Conservation (phyloP, 2,888 invertebrate species). For the Lymantria dispar region DNA sequence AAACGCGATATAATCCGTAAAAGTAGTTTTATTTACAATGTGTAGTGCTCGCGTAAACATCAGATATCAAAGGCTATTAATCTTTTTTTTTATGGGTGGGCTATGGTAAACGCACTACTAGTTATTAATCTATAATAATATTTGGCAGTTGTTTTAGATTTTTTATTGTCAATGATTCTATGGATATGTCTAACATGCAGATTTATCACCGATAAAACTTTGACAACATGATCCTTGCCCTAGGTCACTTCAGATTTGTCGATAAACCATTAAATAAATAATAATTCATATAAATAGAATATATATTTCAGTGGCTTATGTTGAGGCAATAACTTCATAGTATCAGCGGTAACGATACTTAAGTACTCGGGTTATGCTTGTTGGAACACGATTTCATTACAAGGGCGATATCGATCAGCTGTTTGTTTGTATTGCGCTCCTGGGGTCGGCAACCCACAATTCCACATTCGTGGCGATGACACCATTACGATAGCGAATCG, state of each 20-base stretch:
- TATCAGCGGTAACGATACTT: conserved; percentile 27
- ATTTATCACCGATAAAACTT: conserved; percentile 1
- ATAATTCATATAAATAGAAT: conserved; percentile 1
- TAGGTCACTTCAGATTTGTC: conserved; percentile 13
- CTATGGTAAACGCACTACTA: too few relatives aligned
- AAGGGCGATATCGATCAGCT: conserved; percentile 60
- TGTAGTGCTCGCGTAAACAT: too few relatives aligned
- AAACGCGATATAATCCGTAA: too few relatives aligned
- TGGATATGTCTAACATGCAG: too few relatives aligned
- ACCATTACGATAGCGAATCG: conserved; percentile 54
- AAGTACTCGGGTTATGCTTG: conserved; percentile 26
- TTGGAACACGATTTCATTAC: conserved; percentile 36
- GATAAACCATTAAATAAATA: not conserved
- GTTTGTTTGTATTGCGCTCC: conserved; percentile 64
- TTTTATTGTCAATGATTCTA: too few relatives aligned
- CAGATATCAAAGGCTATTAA: too few relatives aligned
- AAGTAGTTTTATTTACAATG: too few relatives aligned
- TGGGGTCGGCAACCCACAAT: conserved; percentile 68
- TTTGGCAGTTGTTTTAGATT: too few relatives aligned
- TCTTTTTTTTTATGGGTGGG: too few relatives aligned
- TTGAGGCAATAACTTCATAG: conserved; percentile 10
- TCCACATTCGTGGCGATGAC: conserved; percentile 56
- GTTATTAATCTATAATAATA: too few relatives aligned
- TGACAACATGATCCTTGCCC: conserved; percentile 10
- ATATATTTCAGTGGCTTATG: conserved; percentile 1